Base-by-base conservation (phyloP, 1,140 invertebrate genomes). In the Aphelinus certus region DNA sequence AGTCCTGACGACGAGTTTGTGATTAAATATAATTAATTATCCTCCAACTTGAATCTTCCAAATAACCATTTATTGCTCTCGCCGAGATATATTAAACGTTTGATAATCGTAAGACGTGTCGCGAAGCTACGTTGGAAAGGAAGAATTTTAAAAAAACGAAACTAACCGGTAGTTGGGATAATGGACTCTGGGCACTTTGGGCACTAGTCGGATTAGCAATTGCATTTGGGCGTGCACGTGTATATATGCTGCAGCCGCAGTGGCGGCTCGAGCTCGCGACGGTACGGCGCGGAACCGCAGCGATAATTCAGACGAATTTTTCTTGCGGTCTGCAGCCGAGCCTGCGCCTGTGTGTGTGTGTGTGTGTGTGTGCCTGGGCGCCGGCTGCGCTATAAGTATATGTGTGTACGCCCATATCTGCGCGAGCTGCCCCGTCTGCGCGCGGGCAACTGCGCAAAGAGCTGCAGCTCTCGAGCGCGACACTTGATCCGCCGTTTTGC, bases 221-320 rank as follows among this genome's bases (percentile, higher is more conserved):
- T 60, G 9, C 3, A 60, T 60, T 60, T 60, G 6, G 57, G 42
- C 10, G 58, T 60, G 42, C 43, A 42, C 45, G 45, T 60, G 5
- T 58, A 57, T 3, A 7, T 58, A 58, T 45, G 58, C 45, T 9
- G 6, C 45, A 60, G 42, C 5, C 45, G 1, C 26, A 57, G 26
- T 57, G 26, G 26, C 26, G 2, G 55, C n/a, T 45, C 58, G 58
- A 43, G 58, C 26, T 26, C 26, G 26, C 26, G 26, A 26, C 26
- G 26, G 26, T 26, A 26, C 26, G 26, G 26, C 26, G 26, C 26
- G 71, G 82, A 85, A 86, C 84, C 83, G 75, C 84, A 83, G 82
- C 84, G 83, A 85, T 86, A 86, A 86, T 86, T 86, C 82, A 86
- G 80, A 80, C 74, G 74, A 78, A 81, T 86, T 86, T 86, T 87